These are phyloP conservation scores for Syrrhaptes paradoxus DNA, from an alignment of 2,113 vertebrate species.

Conservation along the genomic window DNA sequence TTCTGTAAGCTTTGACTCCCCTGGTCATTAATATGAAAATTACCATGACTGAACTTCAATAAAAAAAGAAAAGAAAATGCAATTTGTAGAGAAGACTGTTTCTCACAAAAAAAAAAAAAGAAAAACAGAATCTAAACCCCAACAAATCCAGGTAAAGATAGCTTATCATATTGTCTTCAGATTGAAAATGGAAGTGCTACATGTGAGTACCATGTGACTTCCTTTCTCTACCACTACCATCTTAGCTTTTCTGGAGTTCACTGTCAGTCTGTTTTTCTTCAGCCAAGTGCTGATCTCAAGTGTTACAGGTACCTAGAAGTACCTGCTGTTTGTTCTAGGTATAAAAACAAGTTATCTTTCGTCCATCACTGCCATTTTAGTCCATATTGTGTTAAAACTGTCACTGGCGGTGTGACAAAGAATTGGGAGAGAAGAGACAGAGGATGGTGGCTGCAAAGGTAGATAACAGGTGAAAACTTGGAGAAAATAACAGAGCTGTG, in stretches of 20 bases:
- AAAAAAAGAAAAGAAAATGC: neutral
- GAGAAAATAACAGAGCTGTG: neutral
- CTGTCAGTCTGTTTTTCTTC: neutral
- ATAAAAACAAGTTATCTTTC: neutral
- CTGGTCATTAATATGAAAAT: neutral
- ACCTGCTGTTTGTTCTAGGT: neutral
- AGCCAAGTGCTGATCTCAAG: neutral
- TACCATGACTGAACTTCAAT: neutral
- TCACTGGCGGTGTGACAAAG: fast-evolving
- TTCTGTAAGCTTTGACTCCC: neutral
- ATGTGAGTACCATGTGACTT: neutral
- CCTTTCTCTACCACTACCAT: neutral
- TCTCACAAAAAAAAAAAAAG: neutral
- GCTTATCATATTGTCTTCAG: neutral
- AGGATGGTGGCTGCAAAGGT: neutral
- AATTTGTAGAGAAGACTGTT: neutral
- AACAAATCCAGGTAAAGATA: neutral
- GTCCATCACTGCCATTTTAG: neutral
- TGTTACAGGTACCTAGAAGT: neutral
- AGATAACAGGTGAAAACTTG: neutral
- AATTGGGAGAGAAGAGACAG: neutral
- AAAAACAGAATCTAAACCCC: neutral
- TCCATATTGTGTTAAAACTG: neutral
- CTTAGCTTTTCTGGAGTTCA: neutral
- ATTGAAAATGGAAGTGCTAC: neutral